phyloP scores from a whole-genome alignment of 2,888 invertebrate genomes.

The Actias luna region DNA sequence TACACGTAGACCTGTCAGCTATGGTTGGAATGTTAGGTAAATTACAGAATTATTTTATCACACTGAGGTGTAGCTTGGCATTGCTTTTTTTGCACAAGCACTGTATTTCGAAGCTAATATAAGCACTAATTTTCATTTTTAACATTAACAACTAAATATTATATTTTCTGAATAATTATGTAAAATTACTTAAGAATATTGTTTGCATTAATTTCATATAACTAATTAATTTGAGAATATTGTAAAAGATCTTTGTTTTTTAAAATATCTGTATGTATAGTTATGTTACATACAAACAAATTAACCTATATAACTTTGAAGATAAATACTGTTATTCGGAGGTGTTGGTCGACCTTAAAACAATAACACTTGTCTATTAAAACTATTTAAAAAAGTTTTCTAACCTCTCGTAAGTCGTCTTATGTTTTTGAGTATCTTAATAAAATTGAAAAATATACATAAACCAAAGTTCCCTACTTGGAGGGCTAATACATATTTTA shows the following conservation, averaged over 20 bases:
- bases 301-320: not conserved
- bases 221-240: not conserved
- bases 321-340: not conserved
- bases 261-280: not conserved
- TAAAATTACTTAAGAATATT: not conserved
- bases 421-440: too few relatives aligned
- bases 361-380: too few relatives aligned
- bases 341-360: too few relatives aligned
- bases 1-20: conserved; percentile 62
- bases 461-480: too few relatives aligned
- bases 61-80: conserved; percentile 40
- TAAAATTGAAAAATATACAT: too few relatives aligned
- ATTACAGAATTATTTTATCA: conserved; percentile 34
- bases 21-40: conserved; percentile 79
- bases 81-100: conserved; percentile 21
- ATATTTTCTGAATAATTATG: not conserved
- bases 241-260: not conserved
- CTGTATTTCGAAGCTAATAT: conserved; percentile 21
- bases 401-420: too few relatives aligned
- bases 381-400: too few relatives aligned
- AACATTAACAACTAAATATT: not conserved
- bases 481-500: too few relatives aligned
- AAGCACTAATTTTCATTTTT: conserved; percentile 19
- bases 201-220: not conserved
- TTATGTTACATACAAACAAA: not conserved